phyloP scores from a whole-genome alignment of 2,797 vertebrate genomes.

The Cossypha heuglini region DNA sequence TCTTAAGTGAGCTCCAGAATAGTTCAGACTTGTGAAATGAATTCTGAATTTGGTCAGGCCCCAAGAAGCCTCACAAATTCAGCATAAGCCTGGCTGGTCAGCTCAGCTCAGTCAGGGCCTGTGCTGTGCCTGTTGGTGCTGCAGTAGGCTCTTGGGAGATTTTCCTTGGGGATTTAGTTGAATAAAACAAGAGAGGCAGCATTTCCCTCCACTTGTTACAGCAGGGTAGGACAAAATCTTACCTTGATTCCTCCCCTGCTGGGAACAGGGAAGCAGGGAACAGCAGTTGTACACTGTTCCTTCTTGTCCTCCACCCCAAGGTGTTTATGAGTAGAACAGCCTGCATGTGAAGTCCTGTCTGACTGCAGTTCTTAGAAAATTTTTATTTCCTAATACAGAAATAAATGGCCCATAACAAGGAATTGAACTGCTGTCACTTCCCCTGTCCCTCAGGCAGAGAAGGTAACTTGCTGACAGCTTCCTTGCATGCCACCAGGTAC shows the following conservation, averaged over 20 bases:
- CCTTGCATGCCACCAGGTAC: background rate
- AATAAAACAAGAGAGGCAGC: background rate
- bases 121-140: background rate
- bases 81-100: background rate
- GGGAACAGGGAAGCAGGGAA: background rate
- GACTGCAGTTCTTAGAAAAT: background rate
- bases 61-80: background rate
- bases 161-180: background rate
- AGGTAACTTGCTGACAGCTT: background rate
- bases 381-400: background rate
- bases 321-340: background rate
- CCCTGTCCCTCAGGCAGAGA: background rate
- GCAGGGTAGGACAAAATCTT: background rate
- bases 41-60: background rate
- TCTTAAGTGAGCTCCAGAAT: background rate
- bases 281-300: background rate
- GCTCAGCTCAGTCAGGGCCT: background rate
- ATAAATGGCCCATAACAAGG: background rate
- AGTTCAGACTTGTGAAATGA: background rate
- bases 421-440: background rate
- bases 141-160: background rate
- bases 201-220: background rate
- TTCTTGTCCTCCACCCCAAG: background rate
- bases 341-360: background rate
- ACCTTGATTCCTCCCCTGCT: background rate